These are phyloP conservation scores for Priocnemis perturbator DNA, from an alignment of 2,888 invertebrate species.

Conservation along the genomic window DNA sequence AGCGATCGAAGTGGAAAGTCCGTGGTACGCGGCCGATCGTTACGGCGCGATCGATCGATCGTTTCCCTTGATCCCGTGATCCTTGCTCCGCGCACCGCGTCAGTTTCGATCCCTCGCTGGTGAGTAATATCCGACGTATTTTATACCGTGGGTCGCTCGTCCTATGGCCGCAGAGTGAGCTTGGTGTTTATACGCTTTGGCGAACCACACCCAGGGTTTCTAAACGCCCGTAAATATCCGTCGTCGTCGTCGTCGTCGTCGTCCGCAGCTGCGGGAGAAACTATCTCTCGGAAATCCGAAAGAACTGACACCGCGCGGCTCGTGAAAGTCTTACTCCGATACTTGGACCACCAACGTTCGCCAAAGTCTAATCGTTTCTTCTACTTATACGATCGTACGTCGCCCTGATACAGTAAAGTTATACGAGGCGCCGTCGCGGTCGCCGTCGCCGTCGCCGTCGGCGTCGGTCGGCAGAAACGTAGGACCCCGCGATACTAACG, in stretches of 20 bases:
- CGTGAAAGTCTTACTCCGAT: constrained; percentile 53
- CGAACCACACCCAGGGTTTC: constrained; percentile 64
- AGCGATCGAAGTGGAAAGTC: not conserved
- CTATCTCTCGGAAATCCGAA: constrained; percentile 55
- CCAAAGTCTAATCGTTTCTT: constrained; percentile 54
- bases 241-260: constrained; percentile 36
- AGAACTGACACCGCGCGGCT: constrained; percentile 22
- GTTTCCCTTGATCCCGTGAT: constrained; percentile 25
- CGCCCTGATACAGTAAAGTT: constrained; percentile 44
- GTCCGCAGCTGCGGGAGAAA: constrained; percentile 31
- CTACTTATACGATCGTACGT: constrained; percentile 41
- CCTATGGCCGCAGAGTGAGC: not conserved
- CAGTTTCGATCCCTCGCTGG: constrained; percentile 45
- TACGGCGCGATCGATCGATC: not conserved
- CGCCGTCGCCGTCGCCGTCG: no score
- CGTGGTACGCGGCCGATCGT: not conserved
- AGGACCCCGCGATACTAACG: no score
- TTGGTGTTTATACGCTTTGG: constrained; percentile 53
- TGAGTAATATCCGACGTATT: constrained; percentile 52
- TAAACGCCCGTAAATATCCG: constrained; percentile 66
- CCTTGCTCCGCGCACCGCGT: constrained; percentile 35
- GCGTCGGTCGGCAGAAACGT: no score
- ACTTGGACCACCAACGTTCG: constrained; percentile 53
- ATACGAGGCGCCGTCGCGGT: not conserved
- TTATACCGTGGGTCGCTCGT: constrained; percentile 37